phyloP scores from a whole-genome alignment of 2,888 invertebrate species.

The Clunio marinus region DNA sequence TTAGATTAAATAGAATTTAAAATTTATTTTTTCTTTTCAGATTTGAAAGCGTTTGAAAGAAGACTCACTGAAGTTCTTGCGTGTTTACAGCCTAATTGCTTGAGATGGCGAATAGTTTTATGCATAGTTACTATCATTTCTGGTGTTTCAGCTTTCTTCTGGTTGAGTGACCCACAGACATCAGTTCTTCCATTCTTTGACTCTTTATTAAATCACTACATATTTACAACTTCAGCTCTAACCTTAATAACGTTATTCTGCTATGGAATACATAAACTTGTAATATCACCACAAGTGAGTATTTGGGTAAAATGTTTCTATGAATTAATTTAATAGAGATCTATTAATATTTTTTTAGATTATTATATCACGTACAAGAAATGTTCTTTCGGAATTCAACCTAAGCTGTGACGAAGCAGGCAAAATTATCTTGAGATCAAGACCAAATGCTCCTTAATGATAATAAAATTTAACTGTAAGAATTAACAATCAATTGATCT shows the following conservation, averaged over 20 bases:
- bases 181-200: slow-evolving; percentile 3
- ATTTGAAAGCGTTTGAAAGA: slow-evolving; percentile 96
- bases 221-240: background rate
- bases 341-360: background rate
- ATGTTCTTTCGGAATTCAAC: slow-evolving; percentile 19
- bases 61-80: slow-evolving; percentile 86
- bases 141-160: slow-evolving; percentile 22
- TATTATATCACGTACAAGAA: slow-evolving; percentile 22
- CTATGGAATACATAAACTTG: slow-evolving; percentile 28
- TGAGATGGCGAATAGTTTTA: slow-evolving; percentile 16
- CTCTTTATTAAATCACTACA: background rate
- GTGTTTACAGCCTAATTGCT: background rate
- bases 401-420: slow-evolving; percentile 31
- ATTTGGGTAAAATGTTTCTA: background rate
- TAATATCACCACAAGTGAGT: slow-evolving; percentile 27
- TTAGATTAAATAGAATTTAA: background rate
- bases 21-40: slow-evolving; percentile 55
- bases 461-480: background rate
- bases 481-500: background rate
- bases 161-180: slow-evolving; percentile 20
- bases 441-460: background rate
- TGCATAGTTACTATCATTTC: background rate
- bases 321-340: background rate
- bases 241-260: slow-evolving; percentile 3
- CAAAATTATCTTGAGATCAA: background rate